Evolutionary conservation across 2,888 invertebrate genomes (phyloP), one percentile per base, ranked within the genome.

Genomic region (Syrphus vitripennis): DNA sequence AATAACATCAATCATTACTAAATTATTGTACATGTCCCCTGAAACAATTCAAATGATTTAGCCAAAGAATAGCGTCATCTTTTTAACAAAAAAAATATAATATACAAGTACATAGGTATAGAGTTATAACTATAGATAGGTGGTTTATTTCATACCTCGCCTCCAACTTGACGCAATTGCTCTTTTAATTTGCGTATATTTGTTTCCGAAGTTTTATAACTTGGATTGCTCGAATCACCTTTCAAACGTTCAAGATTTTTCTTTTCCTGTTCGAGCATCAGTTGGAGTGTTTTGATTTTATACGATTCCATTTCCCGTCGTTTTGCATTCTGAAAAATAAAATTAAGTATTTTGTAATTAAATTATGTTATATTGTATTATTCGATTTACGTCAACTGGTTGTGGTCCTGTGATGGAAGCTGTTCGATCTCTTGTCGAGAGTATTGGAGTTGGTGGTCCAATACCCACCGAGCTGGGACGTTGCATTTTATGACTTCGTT

Each of bases 241-340:
- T 96, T 94, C 83, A 97, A 93, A 89, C 95, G 95, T 89, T 97
- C 96, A 89, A 97, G 95, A 92, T 97, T 96, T 89, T 96, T 94
- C 92, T 96, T 96, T 90, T 97, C 97, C 90, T 97, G 95, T 89
- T 97, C 97, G 88, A 98, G 93, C 98, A 98, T 98, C 90, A 97
- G 94, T 88, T 96, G 95, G 88, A 98, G 95, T 19, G 98, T 97
- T 91, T 96, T 95, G 76, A 96, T 96, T 90, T 97, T 96, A 89
- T 97, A 96, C 77, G 95, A 95, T 90, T 97, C 97, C 91, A 98
- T 93, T 93, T 97, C 97, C 48, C 96, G 94, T 90, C 96, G 96
- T 91, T 97, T 97, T 90, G 97, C 97, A 89, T 95, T 94, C 98
- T 98, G 93, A 74, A 31, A 31, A 53, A 55, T 48, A 24, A 67